Base-by-base conservation (phyloP, 2,888 invertebrate species). In the Sminthurides aquaticus region DNA sequence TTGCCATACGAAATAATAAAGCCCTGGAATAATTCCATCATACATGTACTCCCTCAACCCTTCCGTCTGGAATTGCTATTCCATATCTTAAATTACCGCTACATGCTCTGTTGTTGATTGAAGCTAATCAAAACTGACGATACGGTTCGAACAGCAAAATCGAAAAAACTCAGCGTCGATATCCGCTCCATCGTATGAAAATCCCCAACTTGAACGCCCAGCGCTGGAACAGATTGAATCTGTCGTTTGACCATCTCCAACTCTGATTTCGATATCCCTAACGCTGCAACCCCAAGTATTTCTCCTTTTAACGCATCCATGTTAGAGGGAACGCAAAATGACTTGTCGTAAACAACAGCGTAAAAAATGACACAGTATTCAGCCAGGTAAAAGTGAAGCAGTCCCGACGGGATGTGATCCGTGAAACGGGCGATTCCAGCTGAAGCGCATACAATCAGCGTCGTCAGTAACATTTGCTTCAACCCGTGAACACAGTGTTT, bases 131-230 rank as follows among this genome's bases (percentile, higher is more conserved):
- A 25, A 2, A 55, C n/a, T 3, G 55, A 55, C 55, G 22, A 2
- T 24, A 55, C 55, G 2, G 22, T 24, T 3, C 2, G 2, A 18
- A 25, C 55, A 20, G 25, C 55, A 20, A 55, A 55, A 11, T 55
- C 55, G 2, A 55, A 18, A 11, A 24, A 55, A 3, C n/a, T 3
- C 3, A 25, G 55, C 25, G 55, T 55, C 18, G 55, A 55, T 25
- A 55, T 3, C 25, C 55, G n/a, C 55, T 55, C 55, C 55, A 55
- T 55, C 3, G 11, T 11, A 25, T 20, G n/a, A 55, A 55, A 55
- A 18, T 25, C 25, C 25, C 55, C 55, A 2, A 55, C 55, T 11
- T 55, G 55, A 20, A 55, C 25, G 2, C 55, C 55, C 3, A 25
- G n/a, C 18, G 2, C 25, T 2, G 22, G 55, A 20, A 55, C 25